Evolutionary conservation across 2,797 vertebrate species (phyloP).

Genomic region (Avahi laniger): DNA sequence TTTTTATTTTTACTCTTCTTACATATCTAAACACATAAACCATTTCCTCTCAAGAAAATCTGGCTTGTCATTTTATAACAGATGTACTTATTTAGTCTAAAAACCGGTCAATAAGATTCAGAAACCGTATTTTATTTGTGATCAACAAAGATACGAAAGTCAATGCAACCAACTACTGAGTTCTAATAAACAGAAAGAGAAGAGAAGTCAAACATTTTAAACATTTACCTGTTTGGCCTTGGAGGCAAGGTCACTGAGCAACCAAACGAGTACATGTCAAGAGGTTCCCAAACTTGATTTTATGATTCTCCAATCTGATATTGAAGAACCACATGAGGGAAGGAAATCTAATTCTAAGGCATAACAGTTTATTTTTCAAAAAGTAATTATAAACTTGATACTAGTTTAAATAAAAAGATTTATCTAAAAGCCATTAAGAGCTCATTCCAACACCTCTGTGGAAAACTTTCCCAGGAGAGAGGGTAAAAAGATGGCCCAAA

Average conservation of each 20-base stretch:
- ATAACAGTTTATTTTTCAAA: neutral
- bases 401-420: neutral
- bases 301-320: neutral
- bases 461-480: neutral
- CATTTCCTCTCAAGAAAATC: slow-evolving; percentile 1
- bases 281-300: neutral
- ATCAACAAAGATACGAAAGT: slow-evolving; percentile 29
- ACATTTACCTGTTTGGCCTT: neutral
- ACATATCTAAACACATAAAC: slow-evolving; percentile 17
- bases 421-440: neutral
- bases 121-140: neutral
- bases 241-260: neutral
- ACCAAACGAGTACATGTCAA: neutral
- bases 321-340: neutral
- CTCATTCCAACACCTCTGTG: neutral
- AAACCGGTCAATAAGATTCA: neutral
- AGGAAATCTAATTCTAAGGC: neutral
- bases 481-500: neutral
- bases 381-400: neutral
- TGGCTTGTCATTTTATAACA: neutral
- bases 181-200: neutral
- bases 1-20: neutral
- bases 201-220: neutral
- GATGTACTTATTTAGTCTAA: neutral
- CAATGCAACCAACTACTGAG: neutral